Base-by-base conservation (phyloP, 2,888 invertebrate species). In the Rhaphigaster nebulosa region DNA sequence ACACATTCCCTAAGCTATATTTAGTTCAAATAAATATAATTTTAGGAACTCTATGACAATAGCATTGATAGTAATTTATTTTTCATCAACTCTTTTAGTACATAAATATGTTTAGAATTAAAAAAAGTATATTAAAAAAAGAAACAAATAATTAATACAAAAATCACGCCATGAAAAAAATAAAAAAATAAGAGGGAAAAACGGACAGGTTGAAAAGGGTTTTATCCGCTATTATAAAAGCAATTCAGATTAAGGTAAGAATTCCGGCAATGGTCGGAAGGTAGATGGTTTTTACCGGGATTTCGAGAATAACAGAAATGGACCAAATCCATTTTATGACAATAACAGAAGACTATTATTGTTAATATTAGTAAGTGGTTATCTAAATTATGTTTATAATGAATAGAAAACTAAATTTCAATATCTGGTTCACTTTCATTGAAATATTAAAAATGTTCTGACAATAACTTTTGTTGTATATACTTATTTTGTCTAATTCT, bases 221-320 rank as follows among this genome's bases (percentile, higher is more conserved):
- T 60, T 60, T 60, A 60, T 60, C 60, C 60, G n/a, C 60, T 60
- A n/a, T 60, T 60, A 60, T 60, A 12, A 60, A 60, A n/a, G n/a
- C n/a, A n/a, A 60, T n/a, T n/a, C n/a, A 60, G 60, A 60, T 60
- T 60, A n/a, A 60, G 60, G 60, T 60, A 60, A 60, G 60, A 26
- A 56, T 56, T 56, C 26, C 56, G 56, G 56, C n/a, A n/a, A 12
- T n/a, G 26, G n/a, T n/a, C n/a, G 60, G 60, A 60, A 26, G 60
- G 54, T 2, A 54, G 52, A 8, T 45, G 2, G 12, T 60, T n/a
- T 60, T n/a, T 12, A 60, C n/a, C 26, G 13, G 60, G n/a, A n/a
- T 26, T 56, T 56, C 56, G 23, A 26, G 23, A 56, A 23, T 26
- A 26, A 23, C 8, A 6, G 12, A 26, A 56, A 56, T 26, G 23